Percentiles rank a stretch among this genome's conserved stretches.
Evolutionary conservation across 2,797 vertebrate species (phyloP).

Genomic region (Gallinago stenura): DNA sequence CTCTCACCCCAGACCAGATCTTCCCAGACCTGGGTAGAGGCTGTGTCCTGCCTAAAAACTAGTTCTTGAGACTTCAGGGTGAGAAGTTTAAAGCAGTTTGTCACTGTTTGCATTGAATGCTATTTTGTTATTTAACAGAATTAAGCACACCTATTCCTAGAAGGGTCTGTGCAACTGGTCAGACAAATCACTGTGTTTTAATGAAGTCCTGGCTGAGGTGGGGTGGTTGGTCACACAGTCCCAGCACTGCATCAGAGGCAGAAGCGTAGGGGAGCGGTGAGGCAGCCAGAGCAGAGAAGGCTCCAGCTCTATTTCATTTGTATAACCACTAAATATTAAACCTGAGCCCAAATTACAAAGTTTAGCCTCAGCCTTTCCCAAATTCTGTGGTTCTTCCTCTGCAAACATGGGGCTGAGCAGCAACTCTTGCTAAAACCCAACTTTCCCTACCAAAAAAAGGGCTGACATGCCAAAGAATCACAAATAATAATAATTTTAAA

Average conservation of each 20-base stretch:
- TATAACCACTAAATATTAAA: background rate
- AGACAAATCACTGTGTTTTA: background rate
- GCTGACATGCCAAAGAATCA: background rate
- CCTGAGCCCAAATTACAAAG: background rate
- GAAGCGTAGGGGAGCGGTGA: background rate
- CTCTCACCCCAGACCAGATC: background rate
- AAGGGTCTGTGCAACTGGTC: background rate
- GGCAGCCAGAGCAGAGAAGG: background rate
- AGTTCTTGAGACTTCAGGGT: background rate
- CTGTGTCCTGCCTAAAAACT: background rate
- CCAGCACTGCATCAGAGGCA: background rate
- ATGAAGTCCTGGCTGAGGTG: background rate
- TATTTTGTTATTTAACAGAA: background rate
- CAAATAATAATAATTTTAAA: background rate
- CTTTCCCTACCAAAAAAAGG: background rate
- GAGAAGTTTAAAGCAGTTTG: background rate
- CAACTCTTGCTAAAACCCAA: background rate
- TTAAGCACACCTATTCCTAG: background rate
- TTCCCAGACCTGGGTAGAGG: background rate
- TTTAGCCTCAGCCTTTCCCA: background rate
- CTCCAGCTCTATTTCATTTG: background rate
- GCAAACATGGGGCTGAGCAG: fast-evolving
- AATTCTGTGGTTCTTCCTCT: background rate
- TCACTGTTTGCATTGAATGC: background rate
- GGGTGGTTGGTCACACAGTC: background rate